Evolutionary conservation across 2,888 invertebrate species (phyloP).

Genomic region (Protonemura montana): DNA sequence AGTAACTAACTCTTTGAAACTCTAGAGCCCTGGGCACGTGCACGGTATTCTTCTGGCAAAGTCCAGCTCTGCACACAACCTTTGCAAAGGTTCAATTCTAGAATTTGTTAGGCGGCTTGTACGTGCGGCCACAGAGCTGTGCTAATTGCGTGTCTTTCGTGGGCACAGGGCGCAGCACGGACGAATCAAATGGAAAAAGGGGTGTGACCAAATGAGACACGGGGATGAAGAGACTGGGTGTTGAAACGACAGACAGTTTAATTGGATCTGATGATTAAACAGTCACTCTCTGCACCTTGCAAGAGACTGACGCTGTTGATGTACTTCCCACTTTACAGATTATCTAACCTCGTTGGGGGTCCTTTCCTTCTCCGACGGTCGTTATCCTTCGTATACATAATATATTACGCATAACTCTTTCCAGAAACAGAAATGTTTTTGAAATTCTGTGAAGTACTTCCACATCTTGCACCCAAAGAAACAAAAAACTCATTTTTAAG

Average conservation of each 20-base stretch:
- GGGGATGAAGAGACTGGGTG: neutral
- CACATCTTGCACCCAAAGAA: neutral
- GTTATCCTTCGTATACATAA: neutral
- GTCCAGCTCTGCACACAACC: no score
- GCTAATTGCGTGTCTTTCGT: no score
- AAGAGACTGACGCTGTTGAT: neutral
- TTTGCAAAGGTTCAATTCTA: no score
- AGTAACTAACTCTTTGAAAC: no score
- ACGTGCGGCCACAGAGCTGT: no score
- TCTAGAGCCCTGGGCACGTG: no score
- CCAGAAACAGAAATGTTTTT: neutral
- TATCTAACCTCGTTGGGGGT: neutral
- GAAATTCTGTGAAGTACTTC: neutral
- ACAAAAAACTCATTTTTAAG: neutral
- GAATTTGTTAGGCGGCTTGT: no score
- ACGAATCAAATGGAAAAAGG: conserved; percentile 13
- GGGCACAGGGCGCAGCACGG: no score
- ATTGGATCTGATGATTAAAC: conserved; percentile 32
- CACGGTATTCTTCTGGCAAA: no score
- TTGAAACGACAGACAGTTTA: conserved; percentile 23
- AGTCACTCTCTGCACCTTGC: conserved; percentile 2
- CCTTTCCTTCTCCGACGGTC: neutral
- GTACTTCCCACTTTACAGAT: conserved; percentile 20
- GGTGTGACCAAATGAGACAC: neutral
- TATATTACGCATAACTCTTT: neutral